Conservation (phyloP, 1,140 invertebrate species). For the Eueides isabella region DNA sequence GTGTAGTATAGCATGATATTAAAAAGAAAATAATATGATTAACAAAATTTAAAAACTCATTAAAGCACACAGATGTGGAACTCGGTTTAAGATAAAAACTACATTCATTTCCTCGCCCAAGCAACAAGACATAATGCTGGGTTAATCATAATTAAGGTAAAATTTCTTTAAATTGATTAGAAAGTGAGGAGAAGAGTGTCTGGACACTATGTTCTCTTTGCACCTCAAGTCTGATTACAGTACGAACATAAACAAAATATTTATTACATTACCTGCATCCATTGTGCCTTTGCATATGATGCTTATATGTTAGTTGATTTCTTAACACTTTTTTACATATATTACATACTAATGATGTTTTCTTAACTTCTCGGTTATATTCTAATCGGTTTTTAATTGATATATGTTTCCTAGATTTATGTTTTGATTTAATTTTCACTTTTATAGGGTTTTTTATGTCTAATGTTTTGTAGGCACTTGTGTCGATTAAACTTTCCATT, state of each 20-base stretch:
- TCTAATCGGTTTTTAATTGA: not conserved
- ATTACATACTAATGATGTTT: conserved; percentile 46
- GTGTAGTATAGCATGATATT: too few relatives aligned
- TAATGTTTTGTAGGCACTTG: conserved; percentile 1
- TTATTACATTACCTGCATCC: conserved; percentile 46
- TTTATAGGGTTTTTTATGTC: not conserved
- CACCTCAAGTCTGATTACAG: too few relatives aligned
- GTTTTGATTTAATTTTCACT: not conserved
- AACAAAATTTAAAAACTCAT: too few relatives aligned
- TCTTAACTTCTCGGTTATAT: conserved; percentile 4
- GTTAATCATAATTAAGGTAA: too few relatives aligned
- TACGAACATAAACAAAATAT: not conserved
- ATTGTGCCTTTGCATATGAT: conserved; percentile 70
- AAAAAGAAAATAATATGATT: too few relatives aligned
- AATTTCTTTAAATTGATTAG: too few relatives aligned
- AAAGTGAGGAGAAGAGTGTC: too few relatives aligned
- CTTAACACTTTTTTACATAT: conserved; percentile 61
- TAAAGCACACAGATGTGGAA: too few relatives aligned
- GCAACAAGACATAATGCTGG: too few relatives aligned
- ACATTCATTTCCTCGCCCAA: too few relatives aligned
- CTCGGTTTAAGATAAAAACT: too few relatives aligned
- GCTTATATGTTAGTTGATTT: conserved; percentile 58
- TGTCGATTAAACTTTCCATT: conserved; percentile 37
- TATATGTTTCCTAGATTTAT: not conserved
- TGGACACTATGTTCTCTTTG: too few relatives aligned